Conservation (phyloP, 2,113 vertebrate species). For the Heterotis niloticus region DNA sequence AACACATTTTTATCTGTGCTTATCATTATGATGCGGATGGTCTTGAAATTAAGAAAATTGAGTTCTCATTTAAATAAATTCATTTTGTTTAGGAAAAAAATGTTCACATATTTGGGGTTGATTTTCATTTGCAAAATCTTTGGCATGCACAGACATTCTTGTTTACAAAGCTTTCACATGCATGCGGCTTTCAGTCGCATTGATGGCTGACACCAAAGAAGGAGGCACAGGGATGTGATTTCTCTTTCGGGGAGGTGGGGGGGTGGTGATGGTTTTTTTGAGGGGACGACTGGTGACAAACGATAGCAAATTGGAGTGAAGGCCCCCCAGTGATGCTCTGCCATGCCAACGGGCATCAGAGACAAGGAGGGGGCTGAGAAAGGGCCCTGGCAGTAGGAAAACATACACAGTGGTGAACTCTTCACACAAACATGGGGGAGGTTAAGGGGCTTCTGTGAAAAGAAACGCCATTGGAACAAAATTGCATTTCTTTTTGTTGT, state of each 20-base stretch:
- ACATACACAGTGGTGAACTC: conserved; percentile 19
- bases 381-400: neutral
- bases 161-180: neutral
- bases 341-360: conserved; percentile 18
- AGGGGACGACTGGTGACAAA: conserved; percentile 26
- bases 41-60: neutral
- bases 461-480: neutral
- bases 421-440: conserved; percentile 7
- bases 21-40: neutral
- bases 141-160: neutral
- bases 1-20: neutral
- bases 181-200: neutral
- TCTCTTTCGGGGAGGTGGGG: neutral
- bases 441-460: neutral
- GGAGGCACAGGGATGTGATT: neutral
- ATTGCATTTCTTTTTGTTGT: neutral
- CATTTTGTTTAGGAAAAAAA: neutral
- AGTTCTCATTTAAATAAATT: too few relatives aligned
- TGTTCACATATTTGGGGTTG: neutral
- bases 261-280: neutral
- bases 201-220: neutral
- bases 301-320: conserved; percentile 35
- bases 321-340: conserved; percentile 8
- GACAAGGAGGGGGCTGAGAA: conserved; percentile 13
- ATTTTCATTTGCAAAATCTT: neutral